phyloP scores from a whole-genome alignment of 2,797 vertebrate species.

The Eupleurogrammus muticus region DNA sequence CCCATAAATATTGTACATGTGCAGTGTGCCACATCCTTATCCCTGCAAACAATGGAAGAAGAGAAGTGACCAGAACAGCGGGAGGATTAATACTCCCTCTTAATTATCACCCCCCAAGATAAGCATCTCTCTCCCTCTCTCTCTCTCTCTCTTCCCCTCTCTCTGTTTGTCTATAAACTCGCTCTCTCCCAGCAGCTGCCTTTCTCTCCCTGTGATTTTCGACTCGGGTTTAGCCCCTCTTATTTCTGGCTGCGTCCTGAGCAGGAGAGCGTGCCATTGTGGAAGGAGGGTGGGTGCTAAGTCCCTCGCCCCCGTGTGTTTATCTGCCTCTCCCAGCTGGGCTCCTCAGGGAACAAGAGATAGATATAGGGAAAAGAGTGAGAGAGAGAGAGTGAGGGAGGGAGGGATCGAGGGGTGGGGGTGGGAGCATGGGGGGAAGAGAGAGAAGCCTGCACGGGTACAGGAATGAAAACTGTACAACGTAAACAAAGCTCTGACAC shows the following conservation, averaged over 20 bases:
- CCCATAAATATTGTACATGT: slow-evolving; percentile 11
- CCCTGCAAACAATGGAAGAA: slow-evolving; percentile 31
- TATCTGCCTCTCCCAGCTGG: slow-evolving; percentile 86
- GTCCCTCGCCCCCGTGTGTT: slow-evolving; percentile 74
- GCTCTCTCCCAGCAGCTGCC: slow-evolving; percentile 57
- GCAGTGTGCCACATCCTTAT: slow-evolving; percentile 17
- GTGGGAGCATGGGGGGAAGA: slow-evolving; percentile 18
- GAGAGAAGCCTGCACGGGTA: slow-evolving; percentile 28
- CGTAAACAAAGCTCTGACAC: slow-evolving; percentile 58
- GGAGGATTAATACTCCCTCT: slow-evolving; percentile 45
- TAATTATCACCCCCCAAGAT: slow-evolving; percentile 62
- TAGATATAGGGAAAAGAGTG: slow-evolving; percentile 33
- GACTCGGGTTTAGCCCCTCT: slow-evolving; percentile 64
- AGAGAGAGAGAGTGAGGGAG: slow-evolving; percentile 15
- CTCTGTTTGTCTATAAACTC: slow-evolving; percentile 1
- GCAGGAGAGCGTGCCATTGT: slow-evolving; percentile 77
- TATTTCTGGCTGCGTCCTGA: slow-evolving; percentile 70
- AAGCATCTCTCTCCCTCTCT: slow-evolving; percentile 45
- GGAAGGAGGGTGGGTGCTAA: slow-evolving; percentile 73
- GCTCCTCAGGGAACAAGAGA: slow-evolving; percentile 76
- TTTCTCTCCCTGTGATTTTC: slow-evolving; percentile 69
- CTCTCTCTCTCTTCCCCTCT: slow-evolving; percentile 7
- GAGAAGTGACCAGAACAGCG: slow-evolving; percentile 43
- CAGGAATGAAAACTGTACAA: slow-evolving; percentile 49
- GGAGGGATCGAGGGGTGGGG: no score